Base-by-base conservation (phyloP, 1,140 invertebrate species). In the Brachionus koreanus region DNA sequence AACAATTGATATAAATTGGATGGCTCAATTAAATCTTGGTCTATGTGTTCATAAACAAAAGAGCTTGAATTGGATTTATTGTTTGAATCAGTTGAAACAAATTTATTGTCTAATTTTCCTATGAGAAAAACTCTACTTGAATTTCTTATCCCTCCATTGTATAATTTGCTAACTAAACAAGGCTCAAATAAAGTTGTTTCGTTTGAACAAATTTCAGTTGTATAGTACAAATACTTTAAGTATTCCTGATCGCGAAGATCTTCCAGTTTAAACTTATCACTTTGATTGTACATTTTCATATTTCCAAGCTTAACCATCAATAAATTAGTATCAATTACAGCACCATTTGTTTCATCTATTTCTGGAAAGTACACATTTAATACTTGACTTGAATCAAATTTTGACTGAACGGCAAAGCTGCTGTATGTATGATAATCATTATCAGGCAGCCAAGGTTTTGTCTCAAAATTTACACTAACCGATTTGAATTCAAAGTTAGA, bases 1-100 rank as follows among this genome's bases (percentile, higher is more conserved):
- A 74, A 74, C 39, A 74, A 29, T 46, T 74, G 69, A 49, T 74
- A 74, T n/a, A 74, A 25, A 74, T 29, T 74, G 0, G 69, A 74
- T n/a, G 69, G 69, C 43, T 74, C 69, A 12, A 74, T 43, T 0
- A 74, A 74, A 25, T 46, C 25, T 43, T 29, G 39, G 5, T 4
- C 43, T 46, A 74, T 35, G n/a, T 29, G 12, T 25, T 74, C 19
- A 23, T 69, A 69, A n/a, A 10, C 9, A 65, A 65, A 33, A 2
- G 33, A 37, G n/a, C 63, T 37, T 6, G 63, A 5, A n/a, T 65
- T 65, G 0, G 25, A 33, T 33, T 16, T 33, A 12, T 33, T 65
- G 3, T n/a, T 25, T 12, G 25, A 13, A 33, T 65, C n/a, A 33
- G 6, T 5, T 33, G 29, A 5, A 13, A 13, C 12, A 65, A 35